Conservation (phyloP, 2,797 vertebrate genomes). For the Eupleurogrammus muticus region DNA sequence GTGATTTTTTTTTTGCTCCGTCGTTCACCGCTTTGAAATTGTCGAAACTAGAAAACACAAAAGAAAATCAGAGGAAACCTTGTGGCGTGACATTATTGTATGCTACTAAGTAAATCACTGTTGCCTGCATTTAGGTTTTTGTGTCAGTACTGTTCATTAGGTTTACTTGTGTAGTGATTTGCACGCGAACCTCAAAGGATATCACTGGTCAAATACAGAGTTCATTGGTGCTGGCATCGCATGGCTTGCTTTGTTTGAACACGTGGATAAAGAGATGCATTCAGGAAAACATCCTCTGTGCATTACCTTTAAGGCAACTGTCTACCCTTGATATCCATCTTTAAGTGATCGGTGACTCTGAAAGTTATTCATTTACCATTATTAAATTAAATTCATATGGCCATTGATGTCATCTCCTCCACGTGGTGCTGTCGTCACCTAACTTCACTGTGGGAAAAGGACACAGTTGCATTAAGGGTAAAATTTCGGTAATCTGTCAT, state of each 20-base stretch:
- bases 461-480: slow-evolving; percentile 81
- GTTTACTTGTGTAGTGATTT: slow-evolving; percentile 62
- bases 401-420: slow-evolving; percentile 3
- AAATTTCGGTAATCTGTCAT: slow-evolving; percentile 55
- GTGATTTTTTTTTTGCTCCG: slow-evolving; percentile 51
- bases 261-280: slow-evolving; percentile 83
- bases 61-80: slow-evolving; percentile 52
- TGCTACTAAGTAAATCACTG: slow-evolving; percentile 52
- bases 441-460: slow-evolving; percentile 39
- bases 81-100: slow-evolving; percentile 52
- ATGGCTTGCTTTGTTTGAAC: slow-evolving; percentile 72
- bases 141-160: slow-evolving; percentile 58
- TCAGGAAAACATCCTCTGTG: slow-evolving; percentile 73
- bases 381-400: slow-evolving; percentile 16
- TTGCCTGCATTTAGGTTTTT: slow-evolving; percentile 64
- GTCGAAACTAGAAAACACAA: slow-evolving; percentile 51
- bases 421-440: slow-evolving; percentile 17
- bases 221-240: slow-evolving; percentile 69
- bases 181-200: slow-evolving; percentile 56
- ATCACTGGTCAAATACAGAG: slow-evolving; percentile 64
- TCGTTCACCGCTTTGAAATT: slow-evolving; percentile 60
- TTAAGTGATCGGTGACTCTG: slow-evolving; percentile 38
- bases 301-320: slow-evolving; percentile 82
- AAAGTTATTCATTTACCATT: neutral
- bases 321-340: slow-evolving; percentile 54